Percentiles rank a stretch among this genome's conserved stretches.
phyloP scores from a whole-genome alignment of 2,113 vertebrate genomes.

The Festucalex cinctus region DNA sequence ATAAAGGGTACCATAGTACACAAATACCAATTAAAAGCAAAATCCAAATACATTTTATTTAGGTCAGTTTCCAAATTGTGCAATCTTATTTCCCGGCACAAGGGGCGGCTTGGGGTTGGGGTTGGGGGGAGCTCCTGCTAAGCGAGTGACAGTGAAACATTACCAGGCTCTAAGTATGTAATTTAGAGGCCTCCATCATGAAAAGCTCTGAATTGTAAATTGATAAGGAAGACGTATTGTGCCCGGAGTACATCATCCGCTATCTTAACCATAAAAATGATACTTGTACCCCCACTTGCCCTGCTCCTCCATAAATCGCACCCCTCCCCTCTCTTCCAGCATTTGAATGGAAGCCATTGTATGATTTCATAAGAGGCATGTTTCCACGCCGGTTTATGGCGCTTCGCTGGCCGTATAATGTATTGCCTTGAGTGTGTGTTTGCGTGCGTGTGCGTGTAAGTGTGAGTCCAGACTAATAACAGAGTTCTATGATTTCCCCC shows the following conservation, averaged over 20 bases:
- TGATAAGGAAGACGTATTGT: conserved; percentile 55
- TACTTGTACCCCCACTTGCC: conserved; percentile 47
- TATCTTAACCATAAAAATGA: conserved; percentile 56
- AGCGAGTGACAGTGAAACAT: conserved; percentile 14
- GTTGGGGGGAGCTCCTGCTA: neutral
- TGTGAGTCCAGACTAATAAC: conserved; percentile 63
- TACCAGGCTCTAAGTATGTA: neutral
- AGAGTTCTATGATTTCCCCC: conserved; percentile 62
- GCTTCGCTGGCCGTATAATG: conserved; percentile 37
- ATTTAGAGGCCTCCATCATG: conserved; percentile 23
- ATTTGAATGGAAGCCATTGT: conserved; percentile 62
- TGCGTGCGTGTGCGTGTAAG: conserved; percentile 5
- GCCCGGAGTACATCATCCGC: conserved; percentile 50
- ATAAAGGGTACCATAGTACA: neutral
- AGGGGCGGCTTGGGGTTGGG: neutral
- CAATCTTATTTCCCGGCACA: neutral
- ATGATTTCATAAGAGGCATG: conserved; percentile 57
- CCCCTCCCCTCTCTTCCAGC: conserved; percentile 23
- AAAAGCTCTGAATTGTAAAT: conserved; percentile 42
- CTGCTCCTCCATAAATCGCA: conserved; percentile 52
- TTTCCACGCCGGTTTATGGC: conserved; percentile 57
- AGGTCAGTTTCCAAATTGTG: neutral
- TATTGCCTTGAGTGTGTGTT: conserved; percentile 13
- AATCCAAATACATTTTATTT: neutral
- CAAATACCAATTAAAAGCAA: neutral